Evolutionary conservation across 1,140 invertebrate genomes (phyloP).

Genomic region (Druon quercuslanigerum): DNA sequence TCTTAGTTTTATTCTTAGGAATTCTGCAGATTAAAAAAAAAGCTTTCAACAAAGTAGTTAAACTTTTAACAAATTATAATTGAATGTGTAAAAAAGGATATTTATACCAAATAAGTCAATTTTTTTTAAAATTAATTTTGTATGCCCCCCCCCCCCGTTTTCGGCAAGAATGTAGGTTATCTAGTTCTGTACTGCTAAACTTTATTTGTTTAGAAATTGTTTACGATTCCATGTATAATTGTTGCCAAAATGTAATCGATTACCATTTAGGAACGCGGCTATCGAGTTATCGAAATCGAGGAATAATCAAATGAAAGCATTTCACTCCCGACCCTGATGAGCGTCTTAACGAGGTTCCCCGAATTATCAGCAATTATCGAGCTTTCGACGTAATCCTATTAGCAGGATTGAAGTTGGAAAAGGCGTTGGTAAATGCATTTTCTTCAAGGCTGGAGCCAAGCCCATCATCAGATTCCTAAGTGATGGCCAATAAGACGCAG

Average conservation of each 20-base stretch:
- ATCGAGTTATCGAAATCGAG: constrained; percentile 72
- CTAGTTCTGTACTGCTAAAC: too few species aligned
- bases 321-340: constrained; percentile 71
- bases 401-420: constrained; percentile 69
- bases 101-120: too few species aligned
- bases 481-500: constrained; percentile 8
- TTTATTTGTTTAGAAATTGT: too few species aligned
- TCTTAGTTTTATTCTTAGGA: too few species aligned
- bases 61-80: too few species aligned
- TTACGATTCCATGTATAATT: not conserved
- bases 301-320: constrained; percentile 75
- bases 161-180: too few species aligned
- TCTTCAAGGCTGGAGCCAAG: constrained; percentile 47
- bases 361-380: constrained; percentile 76
- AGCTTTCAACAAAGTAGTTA: too few species aligned
- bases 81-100: too few species aligned
- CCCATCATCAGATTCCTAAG: constrained; percentile 29
- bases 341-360: constrained; percentile 75
- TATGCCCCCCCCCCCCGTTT: too few species aligned
- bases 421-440: constrained; percentile 72
- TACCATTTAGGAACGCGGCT: constrained; percentile 47
- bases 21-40: too few species aligned
- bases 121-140: too few species aligned
- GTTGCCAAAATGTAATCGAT: constrained; percentile 48
- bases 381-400: constrained; percentile 73